Evolutionary conservation across 2,888 invertebrate species (phyloP).

Genomic region (Parasteatoda lunata): DNA sequence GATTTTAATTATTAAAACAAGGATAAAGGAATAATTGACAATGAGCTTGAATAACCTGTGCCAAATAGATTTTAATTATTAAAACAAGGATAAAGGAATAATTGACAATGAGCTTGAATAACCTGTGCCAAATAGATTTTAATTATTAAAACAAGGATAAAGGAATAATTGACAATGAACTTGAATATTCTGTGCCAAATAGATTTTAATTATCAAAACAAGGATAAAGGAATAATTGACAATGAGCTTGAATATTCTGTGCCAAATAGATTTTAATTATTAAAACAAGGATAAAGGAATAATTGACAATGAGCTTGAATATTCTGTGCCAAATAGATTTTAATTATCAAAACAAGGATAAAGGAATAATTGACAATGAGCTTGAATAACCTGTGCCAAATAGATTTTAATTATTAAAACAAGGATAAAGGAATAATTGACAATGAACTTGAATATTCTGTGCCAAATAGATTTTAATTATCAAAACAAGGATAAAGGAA

Average conservation of each 20-base stretch:
- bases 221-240: conserved; percentile 77
- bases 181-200: conserved; percentile 87
- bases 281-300: too few species aligned
- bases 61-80: conserved; percentile 29
- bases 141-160: too few species aligned
- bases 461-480: conserved; percentile 73
- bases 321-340: conserved; percentile 81
- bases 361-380: conserved; percentile 82
- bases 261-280: conserved; percentile 73
- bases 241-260: conserved; percentile 94
- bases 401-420: too few species aligned
- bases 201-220: too few species aligned
- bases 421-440: conserved; percentile 76
- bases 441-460: conserved; percentile 95
- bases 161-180: conserved; percentile 84
- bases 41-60: conserved; percentile 93
- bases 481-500: too few species aligned
- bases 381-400: conserved; percentile 89
- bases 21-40: conserved; percentile 79
- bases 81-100: too few species aligned
- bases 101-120: conserved; percentile 91
- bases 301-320: conserved; percentile 91
- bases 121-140: conserved; percentile 81
- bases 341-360: too few species aligned
- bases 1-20: too few species aligned